Evolutionary conservation across 1,140 invertebrate species (phyloP).

Genomic region (Bursaphelenchus mucronatus): DNA sequence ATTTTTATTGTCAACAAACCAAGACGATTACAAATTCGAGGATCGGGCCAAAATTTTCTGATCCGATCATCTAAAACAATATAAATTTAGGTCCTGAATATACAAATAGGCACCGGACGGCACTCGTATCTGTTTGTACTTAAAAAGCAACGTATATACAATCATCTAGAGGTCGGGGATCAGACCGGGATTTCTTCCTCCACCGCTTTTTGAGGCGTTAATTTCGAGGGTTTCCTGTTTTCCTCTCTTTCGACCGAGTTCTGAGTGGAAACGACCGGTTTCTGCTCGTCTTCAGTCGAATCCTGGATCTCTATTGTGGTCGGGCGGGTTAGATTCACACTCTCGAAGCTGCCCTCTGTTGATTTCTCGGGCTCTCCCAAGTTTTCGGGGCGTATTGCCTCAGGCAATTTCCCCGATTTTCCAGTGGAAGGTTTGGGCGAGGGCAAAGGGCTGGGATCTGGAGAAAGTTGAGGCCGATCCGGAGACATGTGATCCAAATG

Average conservation of each 20-base stretch:
- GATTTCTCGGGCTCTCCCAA: background rate
- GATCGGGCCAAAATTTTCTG: background rate
- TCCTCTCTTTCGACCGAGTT: no score
- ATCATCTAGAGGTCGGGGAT: constrained; percentile 1
- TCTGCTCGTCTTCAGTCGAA: background rate
- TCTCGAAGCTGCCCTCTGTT: constrained; percentile 10
- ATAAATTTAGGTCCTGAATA: background rate
- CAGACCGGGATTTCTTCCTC: background rate
- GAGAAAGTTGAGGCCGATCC: constrained; percentile 8
- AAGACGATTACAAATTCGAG: background rate
- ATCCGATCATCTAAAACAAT: background rate
- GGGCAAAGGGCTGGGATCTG: background rate
- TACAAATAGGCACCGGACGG: background rate
- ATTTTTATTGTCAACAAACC: background rate
- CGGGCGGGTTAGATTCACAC: background rate
- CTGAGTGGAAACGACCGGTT: no score
- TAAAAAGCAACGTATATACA: background rate
- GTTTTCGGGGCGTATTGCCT: background rate
- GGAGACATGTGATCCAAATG: background rate
- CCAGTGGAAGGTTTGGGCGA: constrained; percentile 1
- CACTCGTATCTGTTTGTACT: background rate
- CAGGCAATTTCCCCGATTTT: background rate
- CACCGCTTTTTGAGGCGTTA: background rate
- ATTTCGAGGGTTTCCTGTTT: no score
- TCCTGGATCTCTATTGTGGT: constrained; percentile 11